Percentiles rank a stretch among this genome's conserved stretches.
Evolutionary conservation across 2,113 vertebrate genomes (phyloP).

Genomic region (Phocoena sinus): DNA sequence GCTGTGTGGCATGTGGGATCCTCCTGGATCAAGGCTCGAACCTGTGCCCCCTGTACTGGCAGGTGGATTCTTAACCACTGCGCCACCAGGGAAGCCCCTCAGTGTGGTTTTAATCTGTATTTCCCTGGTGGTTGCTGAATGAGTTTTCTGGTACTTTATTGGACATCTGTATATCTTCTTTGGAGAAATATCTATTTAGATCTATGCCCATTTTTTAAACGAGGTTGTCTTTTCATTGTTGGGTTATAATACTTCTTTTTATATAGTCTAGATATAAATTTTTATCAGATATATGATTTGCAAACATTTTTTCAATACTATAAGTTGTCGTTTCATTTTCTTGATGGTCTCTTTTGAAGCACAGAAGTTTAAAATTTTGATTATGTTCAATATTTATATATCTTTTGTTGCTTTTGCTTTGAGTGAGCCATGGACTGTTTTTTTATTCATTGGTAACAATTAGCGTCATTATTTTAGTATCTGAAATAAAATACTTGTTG

Average conservation of each 20-base stretch:
- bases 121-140: neutral
- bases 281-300: neutral
- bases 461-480: neutral
- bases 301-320: neutral
- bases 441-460: neutral
- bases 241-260: neutral
- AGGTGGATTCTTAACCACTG: too few species aligned
- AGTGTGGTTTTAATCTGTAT: neutral
- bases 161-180: neutral
- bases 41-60: too few species aligned
- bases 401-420: slow-evolving; percentile 4
- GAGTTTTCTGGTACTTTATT: neutral
- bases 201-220: neutral
- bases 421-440: neutral
- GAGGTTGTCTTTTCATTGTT: neutral
- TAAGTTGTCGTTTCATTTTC: neutral
- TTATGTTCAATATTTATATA: neutral
- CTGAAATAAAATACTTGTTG: slow-evolving; percentile 13
- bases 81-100: too few species aligned
- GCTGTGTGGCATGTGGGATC: too few species aligned
- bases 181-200: neutral
- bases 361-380: neutral
- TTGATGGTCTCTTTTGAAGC: neutral
- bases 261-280: neutral
- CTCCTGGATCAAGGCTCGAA: too few species aligned